Evolutionary conservation across 1,140 invertebrate species (phyloP).

Genomic region (Carposina sasakii): DNA sequence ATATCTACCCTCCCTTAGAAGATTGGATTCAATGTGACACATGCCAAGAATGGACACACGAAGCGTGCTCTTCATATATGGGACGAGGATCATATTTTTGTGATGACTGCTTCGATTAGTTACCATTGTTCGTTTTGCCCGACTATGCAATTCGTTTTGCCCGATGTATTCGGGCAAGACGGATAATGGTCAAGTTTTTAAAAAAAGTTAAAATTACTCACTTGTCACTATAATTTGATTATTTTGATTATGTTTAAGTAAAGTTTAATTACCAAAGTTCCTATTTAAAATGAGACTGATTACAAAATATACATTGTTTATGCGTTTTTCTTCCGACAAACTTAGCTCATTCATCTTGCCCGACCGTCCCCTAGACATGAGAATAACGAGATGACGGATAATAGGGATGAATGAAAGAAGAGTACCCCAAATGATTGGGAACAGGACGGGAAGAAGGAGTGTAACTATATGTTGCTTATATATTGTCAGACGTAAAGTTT

Average conservation of each 20-base stretch:
- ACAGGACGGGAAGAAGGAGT: too few relatives aligned
- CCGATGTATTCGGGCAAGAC: neutral
- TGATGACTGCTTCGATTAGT: conserved; percentile 4
- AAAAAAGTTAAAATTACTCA: neutral
- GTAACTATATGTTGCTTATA: too few relatives aligned
- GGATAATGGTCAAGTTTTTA: neutral
- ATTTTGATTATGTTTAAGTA: neutral
- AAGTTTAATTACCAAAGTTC: neutral
- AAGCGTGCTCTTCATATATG: conserved; percentile 1
- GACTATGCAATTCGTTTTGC: neutral
- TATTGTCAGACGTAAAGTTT: too few relatives aligned
- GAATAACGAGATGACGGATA: too few relatives aligned
- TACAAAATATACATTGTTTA: too few relatives aligned
- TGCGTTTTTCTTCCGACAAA: neutral
- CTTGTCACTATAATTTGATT: neutral
- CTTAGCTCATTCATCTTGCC: neutral
- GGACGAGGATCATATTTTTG: neutral
- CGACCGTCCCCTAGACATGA: neutral
- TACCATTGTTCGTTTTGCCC: too few relatives aligned
- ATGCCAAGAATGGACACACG: conserved; percentile 7
- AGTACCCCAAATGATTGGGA: too few relatives aligned
- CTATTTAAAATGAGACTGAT: neutral
- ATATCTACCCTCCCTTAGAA: neutral
- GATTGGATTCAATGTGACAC: conserved; percentile 1
- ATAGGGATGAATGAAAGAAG: too few relatives aligned